Percentiles rank a stretch among this genome's conserved stretches.
Conservation (phyloP, 2,113 vertebrate genomes). For the Delphinus delphis region DNA sequence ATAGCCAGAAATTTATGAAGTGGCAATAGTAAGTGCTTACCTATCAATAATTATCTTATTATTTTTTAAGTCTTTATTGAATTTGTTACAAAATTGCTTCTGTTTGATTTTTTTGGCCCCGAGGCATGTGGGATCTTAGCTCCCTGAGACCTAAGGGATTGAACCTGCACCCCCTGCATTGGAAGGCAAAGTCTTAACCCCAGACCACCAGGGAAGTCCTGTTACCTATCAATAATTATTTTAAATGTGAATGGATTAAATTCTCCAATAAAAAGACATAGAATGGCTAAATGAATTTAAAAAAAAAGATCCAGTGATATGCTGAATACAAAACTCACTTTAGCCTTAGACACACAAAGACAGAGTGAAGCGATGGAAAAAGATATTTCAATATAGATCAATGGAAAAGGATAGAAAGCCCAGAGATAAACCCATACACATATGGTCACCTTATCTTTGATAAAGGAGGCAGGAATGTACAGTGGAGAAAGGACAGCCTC, state of each 20-base stretch:
- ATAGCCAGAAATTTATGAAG: neutral
- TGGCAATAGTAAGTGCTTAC: neutral
- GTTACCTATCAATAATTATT: neutral
- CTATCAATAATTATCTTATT: neutral
- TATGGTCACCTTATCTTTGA: no score
- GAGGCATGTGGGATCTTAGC: no score
- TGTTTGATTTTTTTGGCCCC: no score
- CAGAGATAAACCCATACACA: no score
- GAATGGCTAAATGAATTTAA: neutral
- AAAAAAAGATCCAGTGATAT: neutral
- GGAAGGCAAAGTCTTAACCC: no score
- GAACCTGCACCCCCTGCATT: no score
- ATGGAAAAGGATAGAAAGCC: no score
- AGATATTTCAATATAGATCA: neutral
- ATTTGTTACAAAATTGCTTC: no score
- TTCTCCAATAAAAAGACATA: neutral
- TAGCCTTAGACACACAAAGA: neutral
- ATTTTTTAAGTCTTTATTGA: no score
- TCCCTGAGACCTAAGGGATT: no score
- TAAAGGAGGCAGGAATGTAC: no score
- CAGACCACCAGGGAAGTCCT: neutral
- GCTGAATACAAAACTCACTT: neutral
- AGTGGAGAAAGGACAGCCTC: no score
- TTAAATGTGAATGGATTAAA: neutral
- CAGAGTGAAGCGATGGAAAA: neutral